Conservation (phyloP, 2,797 vertebrate genomes). For the Dicrostonyx torquatus region DNA sequence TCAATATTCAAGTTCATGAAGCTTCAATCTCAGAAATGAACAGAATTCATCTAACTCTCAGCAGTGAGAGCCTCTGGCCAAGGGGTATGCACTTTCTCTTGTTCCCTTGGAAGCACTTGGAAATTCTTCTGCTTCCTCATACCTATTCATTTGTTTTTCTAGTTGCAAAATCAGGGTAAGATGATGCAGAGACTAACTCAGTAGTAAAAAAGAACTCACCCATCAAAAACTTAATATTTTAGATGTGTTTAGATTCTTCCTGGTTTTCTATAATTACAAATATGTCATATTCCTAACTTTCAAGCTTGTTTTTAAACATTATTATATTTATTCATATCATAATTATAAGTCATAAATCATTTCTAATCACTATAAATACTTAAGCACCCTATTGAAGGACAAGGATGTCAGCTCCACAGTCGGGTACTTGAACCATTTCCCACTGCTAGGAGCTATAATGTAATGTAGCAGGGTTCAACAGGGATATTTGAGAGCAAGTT, state of each 20-base stretch:
- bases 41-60: slow-evolving; percentile 27
- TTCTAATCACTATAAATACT: not conserved
- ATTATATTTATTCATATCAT: not conserved
- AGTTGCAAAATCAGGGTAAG: not conserved
- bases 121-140: not conserved
- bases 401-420: not conserved
- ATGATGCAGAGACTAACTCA: slow-evolving; percentile 1
- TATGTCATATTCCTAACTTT: not conserved
- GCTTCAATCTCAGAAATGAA: slow-evolving; percentile 6
- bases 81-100: slow-evolving; percentile 13
- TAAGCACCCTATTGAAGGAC: not conserved
- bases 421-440: not conserved
- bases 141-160: slow-evolving; percentile 35
- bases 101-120: slow-evolving; percentile 31
- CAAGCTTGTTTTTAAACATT: not conserved
- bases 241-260: slow-evolving; percentile 18
- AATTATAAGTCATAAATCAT: not conserved
- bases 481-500: not conserved
- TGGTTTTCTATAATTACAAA: slow-evolving; percentile 38
- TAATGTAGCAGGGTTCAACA: not conserved
- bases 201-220: slow-evolving; percentile 31
- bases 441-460: not conserved
- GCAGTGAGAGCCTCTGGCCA: not conserved
- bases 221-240: slow-evolving; percentile 46
- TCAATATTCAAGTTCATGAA: not conserved